Percentiles rank a stretch among this genome's conserved stretches.
These are phyloP conservation scores for Epirrhoe alternata DNA, from an alignment of 2,888 invertebrate species.

Conservation along the genomic window DNA sequence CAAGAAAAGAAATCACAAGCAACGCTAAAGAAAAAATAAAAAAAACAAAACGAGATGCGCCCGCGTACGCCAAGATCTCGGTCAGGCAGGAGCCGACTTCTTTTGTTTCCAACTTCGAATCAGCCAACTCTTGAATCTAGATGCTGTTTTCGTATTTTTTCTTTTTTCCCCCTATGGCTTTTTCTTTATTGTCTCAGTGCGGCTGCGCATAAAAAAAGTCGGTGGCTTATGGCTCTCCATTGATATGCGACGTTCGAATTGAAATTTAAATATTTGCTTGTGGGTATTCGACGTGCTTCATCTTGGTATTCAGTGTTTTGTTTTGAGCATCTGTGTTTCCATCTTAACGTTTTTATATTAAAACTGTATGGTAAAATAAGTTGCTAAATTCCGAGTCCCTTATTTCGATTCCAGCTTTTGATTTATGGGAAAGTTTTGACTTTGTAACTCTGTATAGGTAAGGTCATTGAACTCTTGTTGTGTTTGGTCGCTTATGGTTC, in stretches of 20 bases:
- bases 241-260: slow-evolving; percentile 84
- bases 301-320: slow-evolving; percentile 67
- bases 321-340: slow-evolving; percentile 74
- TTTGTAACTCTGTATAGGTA: slow-evolving; percentile 13
- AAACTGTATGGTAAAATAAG: slow-evolving; percentile 37
- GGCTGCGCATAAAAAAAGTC: slow-evolving; percentile 73
- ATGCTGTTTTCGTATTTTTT: slow-evolving; percentile 78
- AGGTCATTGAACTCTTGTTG: background rate
- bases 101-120: slow-evolving; percentile 83
- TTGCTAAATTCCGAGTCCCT: slow-evolving; percentile 31
- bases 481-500: background rate
- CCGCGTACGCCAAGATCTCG: slow-evolving; percentile 83
- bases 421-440: slow-evolving; percentile 21
- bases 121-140: slow-evolving; percentile 84
- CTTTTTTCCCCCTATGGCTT: slow-evolving; percentile 72
- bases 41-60: slow-evolving; percentile 75
- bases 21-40: slow-evolving; percentile 66
- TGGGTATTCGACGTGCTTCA: slow-evolving; percentile 76
- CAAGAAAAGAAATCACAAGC: slow-evolving; percentile 80
- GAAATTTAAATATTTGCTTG: slow-evolving; percentile 85
- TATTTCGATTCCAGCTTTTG: slow-evolving; percentile 17
- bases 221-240: slow-evolving; percentile 85
- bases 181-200: slow-evolving; percentile 84
- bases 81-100: slow-evolving; percentile 82
- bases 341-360: slow-evolving; percentile 80